Percentiles rank a stretch among this genome's conserved stretches.
Conservation (phyloP, 2,113 vertebrate species). For the Procavia capensis region DNA sequence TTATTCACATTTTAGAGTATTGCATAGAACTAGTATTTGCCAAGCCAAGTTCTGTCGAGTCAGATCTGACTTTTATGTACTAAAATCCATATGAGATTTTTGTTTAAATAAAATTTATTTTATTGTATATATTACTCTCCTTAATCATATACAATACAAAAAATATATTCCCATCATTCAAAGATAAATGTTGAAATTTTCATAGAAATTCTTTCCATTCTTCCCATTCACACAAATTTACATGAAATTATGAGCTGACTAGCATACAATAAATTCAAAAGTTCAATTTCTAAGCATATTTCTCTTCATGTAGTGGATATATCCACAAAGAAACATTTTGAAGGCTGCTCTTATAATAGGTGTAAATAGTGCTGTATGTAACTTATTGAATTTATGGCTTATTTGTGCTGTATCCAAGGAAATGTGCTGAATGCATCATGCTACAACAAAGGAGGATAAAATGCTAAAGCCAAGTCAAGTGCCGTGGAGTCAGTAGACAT, state of each 20-base stretch:
- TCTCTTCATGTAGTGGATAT: neutral
- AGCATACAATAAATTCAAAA: neutral
- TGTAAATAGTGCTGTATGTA: slow-evolving; percentile 15
- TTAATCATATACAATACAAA: neutral
- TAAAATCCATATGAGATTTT: neutral
- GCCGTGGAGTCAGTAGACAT: no score
- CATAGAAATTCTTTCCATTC: neutral
- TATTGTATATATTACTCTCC: neutral
- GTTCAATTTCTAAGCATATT: slow-evolving; percentile 41
- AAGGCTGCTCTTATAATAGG: neutral
- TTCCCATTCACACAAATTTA: neutral
- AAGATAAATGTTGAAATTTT: slow-evolving; percentile 27
- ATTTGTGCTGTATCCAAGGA: slow-evolving; percentile 21
- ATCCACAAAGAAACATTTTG: slow-evolving; percentile 17
- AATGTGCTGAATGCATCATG: slow-evolving; percentile 34
- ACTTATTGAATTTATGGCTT: slow-evolving; percentile 32
- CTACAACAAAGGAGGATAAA: slow-evolving; percentile 60
- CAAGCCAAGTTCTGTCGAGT: no score
- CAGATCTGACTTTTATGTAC: neutral
- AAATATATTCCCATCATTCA: neutral
- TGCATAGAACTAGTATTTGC: neutral
- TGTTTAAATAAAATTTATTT: neutral
- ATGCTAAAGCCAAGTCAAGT: no score
- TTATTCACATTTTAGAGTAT: neutral
- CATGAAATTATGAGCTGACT: slow-evolving; percentile 32